phyloP scores from a whole-genome alignment of 2,888 invertebrate species.

The Lithophane socia region DNA sequence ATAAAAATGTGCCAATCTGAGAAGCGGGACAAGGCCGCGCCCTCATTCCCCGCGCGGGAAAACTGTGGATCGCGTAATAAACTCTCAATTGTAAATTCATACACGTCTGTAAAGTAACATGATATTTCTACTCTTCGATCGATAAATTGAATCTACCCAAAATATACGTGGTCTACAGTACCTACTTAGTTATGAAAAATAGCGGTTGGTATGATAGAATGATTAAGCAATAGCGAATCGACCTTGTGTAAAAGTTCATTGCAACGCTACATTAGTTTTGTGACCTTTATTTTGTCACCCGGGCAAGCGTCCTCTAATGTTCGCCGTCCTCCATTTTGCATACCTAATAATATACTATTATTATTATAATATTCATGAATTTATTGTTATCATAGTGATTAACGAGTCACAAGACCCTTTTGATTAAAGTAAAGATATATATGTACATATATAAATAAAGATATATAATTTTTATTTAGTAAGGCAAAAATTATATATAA shows the following conservation, averaged over 20 bases:
- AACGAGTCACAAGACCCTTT: constrained; percentile 9
- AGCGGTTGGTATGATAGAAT: constrained; percentile 24
- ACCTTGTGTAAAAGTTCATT: constrained; percentile 62
- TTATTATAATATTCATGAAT: constrained; percentile 13
- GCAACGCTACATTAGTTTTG: constrained; percentile 44
- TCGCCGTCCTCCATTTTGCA: constrained; percentile 36
- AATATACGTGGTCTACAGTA: constrained; percentile 1
- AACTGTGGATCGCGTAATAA: constrained; percentile 79
- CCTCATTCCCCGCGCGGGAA: constrained; percentile 83
- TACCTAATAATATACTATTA: constrained; percentile 19
- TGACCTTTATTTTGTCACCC: constrained; percentile 55
- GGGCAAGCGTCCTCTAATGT: constrained; percentile 39
- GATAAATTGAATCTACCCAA: neutral
- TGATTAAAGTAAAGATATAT: constrained; percentile 9
- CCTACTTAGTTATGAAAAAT: constrained; percentile 17
- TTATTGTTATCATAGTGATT: constrained; percentile 15
- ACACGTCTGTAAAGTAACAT: constrained; percentile 63
- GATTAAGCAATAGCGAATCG: constrained; percentile 32
- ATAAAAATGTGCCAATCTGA: constrained; percentile 89
- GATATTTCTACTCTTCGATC: constrained; percentile 58
- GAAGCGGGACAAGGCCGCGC: constrained; percentile 87
- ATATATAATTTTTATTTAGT: neutral
- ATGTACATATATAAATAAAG: no score
- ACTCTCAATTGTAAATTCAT: constrained; percentile 74
- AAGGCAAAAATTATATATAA: neutral